Conservation (phyloP, 2,888 invertebrate genomes). For the Iselma pallidipennis region DNA sequence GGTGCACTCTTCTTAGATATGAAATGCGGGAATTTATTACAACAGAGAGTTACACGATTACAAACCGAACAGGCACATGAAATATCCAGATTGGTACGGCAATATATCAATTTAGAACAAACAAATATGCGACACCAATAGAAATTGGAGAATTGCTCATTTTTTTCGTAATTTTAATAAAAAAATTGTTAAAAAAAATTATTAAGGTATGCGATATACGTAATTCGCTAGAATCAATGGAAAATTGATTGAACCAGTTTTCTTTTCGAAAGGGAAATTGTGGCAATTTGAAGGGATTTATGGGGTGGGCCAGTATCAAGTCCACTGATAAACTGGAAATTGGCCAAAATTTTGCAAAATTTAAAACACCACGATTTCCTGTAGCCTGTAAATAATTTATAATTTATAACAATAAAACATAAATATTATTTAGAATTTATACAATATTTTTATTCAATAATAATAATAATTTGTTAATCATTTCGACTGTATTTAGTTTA, state of each 20-base stretch:
- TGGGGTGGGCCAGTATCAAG: neutral
- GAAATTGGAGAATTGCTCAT: constrained; percentile 1
- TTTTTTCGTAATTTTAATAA: neutral
- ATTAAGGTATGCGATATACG: neutral
- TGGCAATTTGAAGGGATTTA: neutral
- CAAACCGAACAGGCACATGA: constrained; percentile 98
- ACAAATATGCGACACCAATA: constrained; percentile 48
- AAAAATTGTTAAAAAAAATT: neutral
- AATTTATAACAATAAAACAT: neutral
- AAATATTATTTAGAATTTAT: neutral
- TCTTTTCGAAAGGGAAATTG: neutral
- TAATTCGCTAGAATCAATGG: neutral
- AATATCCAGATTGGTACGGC: constrained; percentile 92
- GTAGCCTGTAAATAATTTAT: neutral
- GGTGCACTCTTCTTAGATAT: constrained; percentile 92
- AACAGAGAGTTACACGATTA: constrained; percentile 91
- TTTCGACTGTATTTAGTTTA: neutral
- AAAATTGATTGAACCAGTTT: no score
- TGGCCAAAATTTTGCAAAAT: neutral
- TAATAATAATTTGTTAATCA: neutral
- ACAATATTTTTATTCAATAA: neutral
- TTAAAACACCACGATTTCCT: neutral
- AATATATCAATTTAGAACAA: constrained; percentile 93
- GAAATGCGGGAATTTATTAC: constrained; percentile 96
- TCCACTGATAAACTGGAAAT: neutral